These are phyloP conservation scores for Leptopterna dolabrata DNA, from an alignment of 2,888 invertebrate genomes.

Conservation along the genomic window DNA sequence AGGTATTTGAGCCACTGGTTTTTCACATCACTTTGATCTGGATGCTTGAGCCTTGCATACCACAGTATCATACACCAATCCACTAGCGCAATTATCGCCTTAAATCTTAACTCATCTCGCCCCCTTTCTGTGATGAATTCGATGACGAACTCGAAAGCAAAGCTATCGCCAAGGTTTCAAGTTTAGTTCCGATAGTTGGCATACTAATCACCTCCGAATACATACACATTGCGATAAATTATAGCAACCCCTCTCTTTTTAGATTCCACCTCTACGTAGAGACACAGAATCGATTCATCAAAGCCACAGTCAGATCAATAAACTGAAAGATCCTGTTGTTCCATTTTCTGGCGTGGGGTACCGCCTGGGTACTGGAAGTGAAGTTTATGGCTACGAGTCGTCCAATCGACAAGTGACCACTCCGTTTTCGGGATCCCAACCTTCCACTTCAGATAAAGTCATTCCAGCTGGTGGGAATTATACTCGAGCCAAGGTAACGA, in stretches of 20 bases:
- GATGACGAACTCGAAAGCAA: too few relatives aligned
- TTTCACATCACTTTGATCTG: too few relatives aligned
- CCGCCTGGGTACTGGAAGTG: neutral
- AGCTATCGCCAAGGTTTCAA: too few relatives aligned
- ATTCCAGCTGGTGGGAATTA: neutral
- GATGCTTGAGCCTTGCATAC: too few relatives aligned
- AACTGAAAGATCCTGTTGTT: neutral
- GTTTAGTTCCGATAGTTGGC: too few relatives aligned
- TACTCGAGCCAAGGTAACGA: neutral
- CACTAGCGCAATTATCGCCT: too few relatives aligned
- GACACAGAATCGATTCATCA: neutral
- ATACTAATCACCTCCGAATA: too few relatives aligned
- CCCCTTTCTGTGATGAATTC: too few relatives aligned
- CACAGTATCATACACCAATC: too few relatives aligned
- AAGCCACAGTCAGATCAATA: neutral
- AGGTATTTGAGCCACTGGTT: too few relatives aligned
- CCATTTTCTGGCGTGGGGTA: neutral
- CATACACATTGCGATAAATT: too few relatives aligned
- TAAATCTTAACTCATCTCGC: too few relatives aligned
- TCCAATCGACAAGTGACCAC: neutral
- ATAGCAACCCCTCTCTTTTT: neutral
- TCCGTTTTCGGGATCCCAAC: neutral
- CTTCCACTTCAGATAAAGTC: neutral
- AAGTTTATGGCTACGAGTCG: neutral
- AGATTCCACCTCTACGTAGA: neutral